Percentiles rank a stretch among this genome's conserved stretches.
phyloP scores from a whole-genome alignment of 2,888 invertebrate species.

The Himalopsyche kuldschensis region DNA sequence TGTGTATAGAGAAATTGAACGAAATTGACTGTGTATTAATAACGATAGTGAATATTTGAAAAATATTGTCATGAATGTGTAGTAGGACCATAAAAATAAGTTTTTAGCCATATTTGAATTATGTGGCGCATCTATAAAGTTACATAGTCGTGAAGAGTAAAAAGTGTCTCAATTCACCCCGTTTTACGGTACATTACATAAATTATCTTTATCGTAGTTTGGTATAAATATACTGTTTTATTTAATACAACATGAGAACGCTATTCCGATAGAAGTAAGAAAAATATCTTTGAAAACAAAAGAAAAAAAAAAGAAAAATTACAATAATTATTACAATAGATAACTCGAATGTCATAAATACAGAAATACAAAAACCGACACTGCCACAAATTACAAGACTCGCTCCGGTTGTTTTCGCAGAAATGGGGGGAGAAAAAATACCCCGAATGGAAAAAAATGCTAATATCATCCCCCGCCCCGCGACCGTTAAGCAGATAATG shows the following conservation, averaged over 20 bases:
- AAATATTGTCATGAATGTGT: too few relatives aligned
- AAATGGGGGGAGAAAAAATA: not conserved
- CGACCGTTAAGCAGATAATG: constrained; percentile 19
- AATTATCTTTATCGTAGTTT: too few relatives aligned
- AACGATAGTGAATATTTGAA: too few relatives aligned
- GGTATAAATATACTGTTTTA: not conserved
- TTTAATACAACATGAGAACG: not conserved
- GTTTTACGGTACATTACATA: too few relatives aligned
- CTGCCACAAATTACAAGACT: not conserved
- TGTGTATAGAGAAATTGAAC: too few relatives aligned
- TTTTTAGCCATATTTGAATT: too few relatives aligned
- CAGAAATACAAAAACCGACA: not conserved
- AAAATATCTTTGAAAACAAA: not conserved
- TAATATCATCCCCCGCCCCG: not conserved
- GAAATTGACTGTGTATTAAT: too few relatives aligned
- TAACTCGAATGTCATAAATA: not conserved
- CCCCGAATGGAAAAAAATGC: not conserved
- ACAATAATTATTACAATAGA: not conserved
- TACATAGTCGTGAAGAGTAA: too few relatives aligned
- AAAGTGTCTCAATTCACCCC: too few relatives aligned
- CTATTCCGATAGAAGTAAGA: not conserved
- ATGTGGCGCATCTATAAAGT: too few relatives aligned
- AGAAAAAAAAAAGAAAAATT: not conserved
- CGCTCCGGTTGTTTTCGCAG: not conserved
- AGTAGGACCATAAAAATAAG: too few relatives aligned